Evolutionary conservation across 2,888 invertebrate genomes (phyloP), one percentile per base, ranked within the genome.

Genomic region (Catocala fraxini): DNA sequence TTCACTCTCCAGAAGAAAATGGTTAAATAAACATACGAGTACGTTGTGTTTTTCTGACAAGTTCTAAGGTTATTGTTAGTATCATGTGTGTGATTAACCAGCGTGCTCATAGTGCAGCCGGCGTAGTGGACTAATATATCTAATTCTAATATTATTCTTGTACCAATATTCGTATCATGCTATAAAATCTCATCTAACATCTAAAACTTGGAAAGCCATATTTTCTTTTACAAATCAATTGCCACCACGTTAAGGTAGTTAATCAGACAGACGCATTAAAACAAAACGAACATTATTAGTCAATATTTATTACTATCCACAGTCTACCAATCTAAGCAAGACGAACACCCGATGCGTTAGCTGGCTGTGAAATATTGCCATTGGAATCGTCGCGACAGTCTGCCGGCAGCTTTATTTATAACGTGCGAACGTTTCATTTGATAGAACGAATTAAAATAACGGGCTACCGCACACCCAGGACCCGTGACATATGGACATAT

Each of bases 321-420:
- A 58, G 57, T 56, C 67, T 54, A 58, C 59, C 13, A 62, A 66
- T 73, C 77, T 34, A 65, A 70, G 75, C 9, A 62, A 66, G 65
- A 69, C 58, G 87, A 79, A 84, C 82, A 77, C 81, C 75, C 84
- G 81, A 82, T 88, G 84, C 84, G 86, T 86, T 85, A 82, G 80
- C 83, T 83, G 85, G 83, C 88, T 87, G 84, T 93, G 92, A 93
- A 87, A 93, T 93, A 93, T 93, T 93, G 89, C 92, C 70, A 73
- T 73, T 78, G 80, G 88, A 89, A 91, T 91, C 90, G 90, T 82
- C 86, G 80, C 87, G 93, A 93, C 93, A 90, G 87, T 83, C 79
- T 81, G 82, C 83, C 84, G 81, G 76, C 82, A 71, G 80, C 83
- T 88, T 90, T 92, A 92, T 93, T 91, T 92, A 92, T 92, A 91